Conservation (phyloP, 2,113 vertebrate species). For the Perca fluviatilis region DNA sequence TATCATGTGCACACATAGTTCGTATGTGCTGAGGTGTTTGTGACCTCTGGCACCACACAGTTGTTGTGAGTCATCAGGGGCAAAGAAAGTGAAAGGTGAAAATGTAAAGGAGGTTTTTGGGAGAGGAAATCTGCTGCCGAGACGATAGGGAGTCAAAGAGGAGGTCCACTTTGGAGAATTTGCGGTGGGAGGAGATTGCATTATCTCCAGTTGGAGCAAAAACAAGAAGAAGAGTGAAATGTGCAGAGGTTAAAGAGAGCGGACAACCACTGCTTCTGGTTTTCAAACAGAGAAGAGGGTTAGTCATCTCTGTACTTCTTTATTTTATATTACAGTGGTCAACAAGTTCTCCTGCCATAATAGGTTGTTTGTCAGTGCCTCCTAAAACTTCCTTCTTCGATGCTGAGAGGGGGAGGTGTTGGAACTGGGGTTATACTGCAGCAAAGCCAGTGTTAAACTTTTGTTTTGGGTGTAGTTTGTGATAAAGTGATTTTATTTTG, state of each 20-base stretch:
- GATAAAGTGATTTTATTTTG: constrained; percentile 2
- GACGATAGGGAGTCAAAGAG: background rate
- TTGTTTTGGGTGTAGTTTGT: constrained; percentile 36
- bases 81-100: constrained; percentile 43
- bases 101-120: constrained; percentile 1
- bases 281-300: background rate
- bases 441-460: background rate
- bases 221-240: constrained; percentile 34
- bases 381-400: background rate
- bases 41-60: constrained; percentile 51
- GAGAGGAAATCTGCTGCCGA: constrained; percentile 16
- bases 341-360: background rate
- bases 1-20: constrained; percentile 17
- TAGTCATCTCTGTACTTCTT: background rate
- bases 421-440: background rate
- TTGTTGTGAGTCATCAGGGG: constrained; percentile 58
- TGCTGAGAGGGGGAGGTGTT: background rate
- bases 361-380: background rate
- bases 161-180: constrained; percentile 25
- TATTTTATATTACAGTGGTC: background rate
- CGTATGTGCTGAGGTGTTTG: constrained; percentile 30
- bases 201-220: constrained; percentile 54
- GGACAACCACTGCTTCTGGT: constrained; percentile 5
- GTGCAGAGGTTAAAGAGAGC: constrained; percentile 27
- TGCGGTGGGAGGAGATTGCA: constrained; percentile 33